A percentile compares a stretch with the other conserved stretches of the same genome.
phyloP scores from a whole-genome alignment of 2,888 invertebrate genomes.

The Teleiodes luculella region DNA sequence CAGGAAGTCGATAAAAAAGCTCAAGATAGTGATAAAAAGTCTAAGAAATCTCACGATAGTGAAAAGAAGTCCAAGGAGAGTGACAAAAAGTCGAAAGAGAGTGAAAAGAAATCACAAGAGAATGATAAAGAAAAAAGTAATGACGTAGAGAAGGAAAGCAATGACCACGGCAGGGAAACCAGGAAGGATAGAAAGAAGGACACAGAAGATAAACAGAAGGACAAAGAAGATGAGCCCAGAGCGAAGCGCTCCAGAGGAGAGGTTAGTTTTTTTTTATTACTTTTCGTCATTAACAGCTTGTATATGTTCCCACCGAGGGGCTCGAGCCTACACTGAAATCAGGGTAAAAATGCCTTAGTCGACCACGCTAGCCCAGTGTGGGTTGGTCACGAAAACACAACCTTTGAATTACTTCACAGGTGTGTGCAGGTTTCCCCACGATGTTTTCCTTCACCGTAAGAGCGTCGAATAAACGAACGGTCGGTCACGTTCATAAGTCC shows the following conservation, averaged over 20 bases:
- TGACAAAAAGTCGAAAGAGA: background rate
- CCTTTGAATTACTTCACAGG: too few relatives aligned
- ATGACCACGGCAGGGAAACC: background rate
- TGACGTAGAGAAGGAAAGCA: background rate
- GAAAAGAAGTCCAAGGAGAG: background rate
- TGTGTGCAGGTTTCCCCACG: too few relatives aligned
- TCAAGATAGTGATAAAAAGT: conserved; percentile 10
- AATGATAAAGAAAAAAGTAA: conserved; percentile 4
- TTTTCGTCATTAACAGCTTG: too few relatives aligned
- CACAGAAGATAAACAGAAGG: conserved; percentile 26
- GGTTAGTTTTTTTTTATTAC: conserved; percentile 43
- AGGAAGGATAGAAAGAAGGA: conserved; percentile 1
- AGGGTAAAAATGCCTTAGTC: too few relatives aligned
- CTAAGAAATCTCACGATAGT: conserved; percentile 9
- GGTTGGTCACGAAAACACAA: too few relatives aligned
- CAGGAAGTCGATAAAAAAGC: background rate
- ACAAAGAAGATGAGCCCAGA: conserved; percentile 53
- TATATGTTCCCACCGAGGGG: too few relatives aligned
- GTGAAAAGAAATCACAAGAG: conserved; percentile 14
- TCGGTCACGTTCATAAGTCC: too few relatives aligned
- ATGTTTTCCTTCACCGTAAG: too few relatives aligned
- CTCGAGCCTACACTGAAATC: too few relatives aligned
- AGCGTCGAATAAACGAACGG: too few relatives aligned
- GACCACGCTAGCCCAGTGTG: too few relatives aligned
- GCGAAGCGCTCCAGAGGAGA: conserved; percentile 71